A percentile compares a stretch with the other conserved stretches of the same genome.
Evolutionary conservation across 2,888 invertebrate species (phyloP).

Genomic region (Cheilosia vulpina): DNA sequence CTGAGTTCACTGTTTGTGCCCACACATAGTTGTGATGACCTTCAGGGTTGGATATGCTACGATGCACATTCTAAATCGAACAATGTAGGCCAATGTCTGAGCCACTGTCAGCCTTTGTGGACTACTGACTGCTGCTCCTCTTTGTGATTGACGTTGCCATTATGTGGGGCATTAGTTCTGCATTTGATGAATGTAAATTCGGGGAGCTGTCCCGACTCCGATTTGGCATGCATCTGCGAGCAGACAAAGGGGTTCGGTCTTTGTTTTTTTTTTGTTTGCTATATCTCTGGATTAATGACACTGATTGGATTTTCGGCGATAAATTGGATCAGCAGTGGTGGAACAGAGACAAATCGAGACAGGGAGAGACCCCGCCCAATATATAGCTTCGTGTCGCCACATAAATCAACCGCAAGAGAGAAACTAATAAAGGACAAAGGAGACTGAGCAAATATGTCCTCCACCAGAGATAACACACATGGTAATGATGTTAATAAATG

Average conservation of each 20-base stretch:
- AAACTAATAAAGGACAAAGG: conserved; percentile 15
- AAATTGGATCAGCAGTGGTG: conserved; percentile 43
- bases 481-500: conserved; percentile 73
- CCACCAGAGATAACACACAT: conserved; percentile 52
- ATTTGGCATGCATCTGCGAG: conserved; percentile 66
- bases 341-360: conserved; percentile 1
- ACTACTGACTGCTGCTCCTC: conserved; percentile 5
- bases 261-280: neutral
- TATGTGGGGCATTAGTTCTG: conserved; percentile 71
- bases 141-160: conserved; percentile 45
- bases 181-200: conserved; percentile 58
- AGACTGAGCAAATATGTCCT: conserved; percentile 36
- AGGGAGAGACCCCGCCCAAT: neutral
- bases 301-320: conserved; percentile 57
- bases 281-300: conserved; percentile 44
- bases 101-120: conserved; percentile 16
- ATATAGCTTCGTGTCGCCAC: conserved; percentile 39
- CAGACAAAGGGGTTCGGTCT: conserved; percentile 14
- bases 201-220: conserved; percentile 47
- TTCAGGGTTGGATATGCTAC: neutral
- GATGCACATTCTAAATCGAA: conserved; percentile 21
- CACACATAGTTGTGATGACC: conserved; percentile 51
- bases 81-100: conserved; percentile 54
- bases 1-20: conserved; percentile 24
- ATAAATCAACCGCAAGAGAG: conserved; percentile 52